These are phyloP conservation scores for Hanleya hanleyi DNA, from an alignment of 2,888 invertebrate genomes.

Conservation along the genomic window DNA sequence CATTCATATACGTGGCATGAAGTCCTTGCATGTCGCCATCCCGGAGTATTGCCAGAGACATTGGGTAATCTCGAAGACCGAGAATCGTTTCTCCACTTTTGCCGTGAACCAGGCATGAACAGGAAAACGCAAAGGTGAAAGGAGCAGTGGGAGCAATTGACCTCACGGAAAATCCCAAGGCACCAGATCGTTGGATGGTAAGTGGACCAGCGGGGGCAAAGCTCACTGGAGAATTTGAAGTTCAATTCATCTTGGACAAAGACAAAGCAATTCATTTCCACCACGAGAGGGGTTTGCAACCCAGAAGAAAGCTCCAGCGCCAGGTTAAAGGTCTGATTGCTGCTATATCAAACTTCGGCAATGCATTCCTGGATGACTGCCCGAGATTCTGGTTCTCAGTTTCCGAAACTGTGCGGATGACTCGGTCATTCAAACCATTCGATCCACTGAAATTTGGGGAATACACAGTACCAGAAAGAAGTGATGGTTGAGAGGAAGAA, in stretches of 20 bases:
- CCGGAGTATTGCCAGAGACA: not conserved
- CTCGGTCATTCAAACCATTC: not conserved
- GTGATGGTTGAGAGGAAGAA: not conserved
- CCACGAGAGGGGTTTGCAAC: not conserved
- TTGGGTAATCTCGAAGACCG: not conserved
- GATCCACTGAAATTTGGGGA: too few relatives aligned
- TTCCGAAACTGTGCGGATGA: not conserved
- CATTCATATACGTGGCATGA: not conserved
- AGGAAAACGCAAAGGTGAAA: not conserved
- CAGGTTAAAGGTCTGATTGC: not conserved
- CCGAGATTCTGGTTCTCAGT: not conserved
- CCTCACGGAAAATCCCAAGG: not conserved
- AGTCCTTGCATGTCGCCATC: not conserved
- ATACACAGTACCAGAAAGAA: not conserved
- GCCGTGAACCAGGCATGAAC: not conserved
- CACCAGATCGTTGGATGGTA: not conserved
- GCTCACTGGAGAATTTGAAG: not conserved
- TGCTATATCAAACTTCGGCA: not conserved
- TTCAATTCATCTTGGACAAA: not conserved
- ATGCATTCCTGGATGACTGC: not conserved
- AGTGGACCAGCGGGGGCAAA: not conserved
- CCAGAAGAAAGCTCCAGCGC: not conserved
- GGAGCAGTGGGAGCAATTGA: not conserved
- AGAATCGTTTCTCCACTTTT: not conserved
- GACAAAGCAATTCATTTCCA: not conserved